Conservation (phyloP, 2,888 invertebrate genomes). For the Sialis lutaria region DNA sequence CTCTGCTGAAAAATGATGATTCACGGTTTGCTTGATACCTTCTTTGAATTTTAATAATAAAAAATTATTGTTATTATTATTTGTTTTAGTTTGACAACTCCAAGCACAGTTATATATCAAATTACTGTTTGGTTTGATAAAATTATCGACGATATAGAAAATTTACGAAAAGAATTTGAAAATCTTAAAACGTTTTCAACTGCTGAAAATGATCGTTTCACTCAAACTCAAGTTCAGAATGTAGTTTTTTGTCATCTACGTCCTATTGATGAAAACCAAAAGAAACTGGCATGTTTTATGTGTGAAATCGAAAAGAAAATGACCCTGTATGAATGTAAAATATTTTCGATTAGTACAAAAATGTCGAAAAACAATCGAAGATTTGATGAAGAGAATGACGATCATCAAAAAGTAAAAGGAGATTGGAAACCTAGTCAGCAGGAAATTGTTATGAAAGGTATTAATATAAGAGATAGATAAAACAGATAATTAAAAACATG, state of each 20-base stretch:
- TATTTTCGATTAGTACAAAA: slow-evolving; percentile 34
- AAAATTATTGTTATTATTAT: neutral
- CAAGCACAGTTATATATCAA: slow-evolving; percentile 13
- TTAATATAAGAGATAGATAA: slow-evolving; percentile 9
- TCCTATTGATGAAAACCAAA: slow-evolving; percentile 14
- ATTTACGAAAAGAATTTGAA: slow-evolving; percentile 18
- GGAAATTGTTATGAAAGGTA: slow-evolving; percentile 36
- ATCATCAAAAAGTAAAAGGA: slow-evolving; percentile 33
- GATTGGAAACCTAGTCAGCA: slow-evolving; percentile 42
- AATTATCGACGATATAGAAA: slow-evolving; percentile 18
- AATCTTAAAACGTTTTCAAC: slow-evolving; percentile 7
- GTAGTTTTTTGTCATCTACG: slow-evolving; percentile 41
- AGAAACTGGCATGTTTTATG: slow-evolving; percentile 19
- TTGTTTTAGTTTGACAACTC: slow-evolving; percentile 8
- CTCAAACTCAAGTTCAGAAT: slow-evolving; percentile 22
- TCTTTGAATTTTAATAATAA: too few species aligned
- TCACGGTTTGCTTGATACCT: too few species aligned
- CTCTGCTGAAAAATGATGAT: too few species aligned
- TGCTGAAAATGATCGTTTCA: slow-evolving; percentile 10
- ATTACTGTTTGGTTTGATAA: slow-evolving; percentile 19
- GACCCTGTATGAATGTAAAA: slow-evolving; percentile 30
- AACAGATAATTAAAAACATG: too few species aligned
- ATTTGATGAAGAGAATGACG: slow-evolving; percentile 19
- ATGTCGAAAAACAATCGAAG: slow-evolving; percentile 8
- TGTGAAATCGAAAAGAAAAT: slow-evolving; percentile 27